Evolutionary conservation across 92 coral and sea anemone species (phyloP).

Genomic region (Phenganax stokvisi): DNA sequence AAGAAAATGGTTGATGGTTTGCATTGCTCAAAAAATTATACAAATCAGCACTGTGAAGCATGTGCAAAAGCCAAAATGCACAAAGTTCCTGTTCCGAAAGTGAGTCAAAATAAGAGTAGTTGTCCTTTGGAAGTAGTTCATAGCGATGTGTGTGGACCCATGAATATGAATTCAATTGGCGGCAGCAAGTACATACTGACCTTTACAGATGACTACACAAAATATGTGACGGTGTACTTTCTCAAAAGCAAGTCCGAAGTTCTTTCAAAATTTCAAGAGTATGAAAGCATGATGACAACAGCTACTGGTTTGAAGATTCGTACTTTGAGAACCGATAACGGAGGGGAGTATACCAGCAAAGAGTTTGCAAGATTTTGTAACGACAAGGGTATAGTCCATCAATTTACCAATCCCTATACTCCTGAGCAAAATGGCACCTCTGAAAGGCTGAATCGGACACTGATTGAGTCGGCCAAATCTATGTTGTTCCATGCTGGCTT

Average conservation of each 20-base stretch:
- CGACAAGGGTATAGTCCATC: conserved; percentile 39
- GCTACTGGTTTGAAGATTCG: conserved; percentile 34
- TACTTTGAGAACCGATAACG: conserved; percentile 42
- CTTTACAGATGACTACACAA: conserved; percentile 61
- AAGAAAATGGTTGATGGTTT: conserved; percentile 55
- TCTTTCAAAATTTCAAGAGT: conserved; percentile 51
- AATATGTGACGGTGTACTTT: conserved; percentile 53
- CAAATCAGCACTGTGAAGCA: conserved; percentile 25
- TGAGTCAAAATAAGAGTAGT: conserved; percentile 53
- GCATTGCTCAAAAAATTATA: conserved; percentile 1
- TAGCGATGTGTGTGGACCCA: conserved; percentile 49
- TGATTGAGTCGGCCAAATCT: conserved; percentile 14
- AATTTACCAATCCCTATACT: conserved; percentile 34
- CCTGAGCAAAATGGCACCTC: conserved; percentile 7
- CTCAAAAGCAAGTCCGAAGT: conserved; percentile 57
- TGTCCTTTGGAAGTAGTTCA: conserved; percentile 52
- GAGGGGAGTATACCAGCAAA: conserved; percentile 38
- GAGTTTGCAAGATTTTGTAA: conserved; percentile 37
- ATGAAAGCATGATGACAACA: conserved; percentile 43
- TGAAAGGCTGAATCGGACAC: conserved; percentile 12
- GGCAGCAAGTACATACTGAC: conserved; percentile 60
- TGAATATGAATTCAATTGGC: conserved; percentile 52
- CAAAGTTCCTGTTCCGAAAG: conserved; percentile 21
- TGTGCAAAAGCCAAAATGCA: conserved; percentile 36
- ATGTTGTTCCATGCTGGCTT: conserved; percentile 16